Conservation (phyloP, 2,113 vertebrate genomes). For the Dolichallabes microphthalmus region DNA sequence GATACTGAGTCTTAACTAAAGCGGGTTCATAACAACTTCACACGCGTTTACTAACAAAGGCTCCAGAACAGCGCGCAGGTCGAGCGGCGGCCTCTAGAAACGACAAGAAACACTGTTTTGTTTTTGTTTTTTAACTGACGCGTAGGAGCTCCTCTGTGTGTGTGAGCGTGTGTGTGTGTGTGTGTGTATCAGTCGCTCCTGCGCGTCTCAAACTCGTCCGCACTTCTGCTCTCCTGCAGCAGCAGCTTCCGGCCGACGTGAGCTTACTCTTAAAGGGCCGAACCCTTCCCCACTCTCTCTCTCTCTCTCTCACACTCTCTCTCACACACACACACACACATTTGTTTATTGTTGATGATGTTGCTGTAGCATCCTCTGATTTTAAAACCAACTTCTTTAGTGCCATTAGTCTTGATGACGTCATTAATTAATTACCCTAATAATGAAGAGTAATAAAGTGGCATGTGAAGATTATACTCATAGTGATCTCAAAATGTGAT, state of each 20-base stretch:
- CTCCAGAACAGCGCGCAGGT: neutral
- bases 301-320: neutral
- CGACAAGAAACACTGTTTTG: neutral
- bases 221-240: conserved; percentile 15
- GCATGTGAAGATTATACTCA: neutral
- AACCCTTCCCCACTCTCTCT: neutral
- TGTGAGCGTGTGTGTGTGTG: neutral
- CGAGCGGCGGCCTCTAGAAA: neutral
- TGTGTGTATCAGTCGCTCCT: neutral
- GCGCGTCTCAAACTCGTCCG: conserved; percentile 13
- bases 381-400: neutral
- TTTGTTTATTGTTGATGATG: neutral
- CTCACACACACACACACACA: neutral
- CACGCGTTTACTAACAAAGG: neutral
- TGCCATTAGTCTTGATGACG: neutral
- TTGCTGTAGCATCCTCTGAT: neutral
- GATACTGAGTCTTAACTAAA: neutral
- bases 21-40: conserved; percentile 6
- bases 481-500: neutral
- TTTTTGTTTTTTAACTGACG: too few species aligned
- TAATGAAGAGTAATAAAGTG: neutral
- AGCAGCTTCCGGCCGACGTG: conserved; percentile 51
- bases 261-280: conserved; percentile 50
- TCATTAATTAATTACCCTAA: neutral
- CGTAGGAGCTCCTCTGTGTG: neutral